Evolutionary conservation across 2,797 vertebrate species (phyloP).

Genomic region (Mus caroli): DNA sequence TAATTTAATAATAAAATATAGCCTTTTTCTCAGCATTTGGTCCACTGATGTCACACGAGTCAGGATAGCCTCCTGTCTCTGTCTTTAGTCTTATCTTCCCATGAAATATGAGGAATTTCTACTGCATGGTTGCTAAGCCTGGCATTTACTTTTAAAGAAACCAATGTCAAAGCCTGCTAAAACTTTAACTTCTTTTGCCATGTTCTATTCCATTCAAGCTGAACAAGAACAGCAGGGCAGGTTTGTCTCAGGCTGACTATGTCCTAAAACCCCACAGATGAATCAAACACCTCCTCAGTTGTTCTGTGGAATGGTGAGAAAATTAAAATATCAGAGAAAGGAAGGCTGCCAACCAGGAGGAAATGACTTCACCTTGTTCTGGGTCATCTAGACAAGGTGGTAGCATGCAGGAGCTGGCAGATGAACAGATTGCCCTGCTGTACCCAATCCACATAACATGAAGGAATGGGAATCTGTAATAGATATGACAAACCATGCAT

Average conservation of each 20-base stretch:
- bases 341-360: slow-evolving; percentile 9
- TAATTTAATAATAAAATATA: neutral
- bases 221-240: neutral
- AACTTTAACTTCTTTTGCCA: neutral
- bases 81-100: neutral
- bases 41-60: neutral
- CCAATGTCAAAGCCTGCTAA: neutral
- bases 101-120: neutral
- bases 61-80: neutral
- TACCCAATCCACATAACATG: neutral
- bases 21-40: neutral
- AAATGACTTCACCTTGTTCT: slow-evolving; percentile 45
- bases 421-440: neutral
- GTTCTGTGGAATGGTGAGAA: slow-evolving; percentile 30
- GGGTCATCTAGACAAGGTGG: neutral
- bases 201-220: neutral
- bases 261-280: neutral
- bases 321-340: slow-evolving; percentile 70
- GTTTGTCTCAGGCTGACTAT: neutral
- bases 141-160: neutral
- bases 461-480: neutral
- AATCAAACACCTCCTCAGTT: neutral
- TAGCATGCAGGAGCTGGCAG: neutral
- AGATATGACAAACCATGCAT: neutral
- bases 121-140: neutral